Evolutionary conservation across 2,797 vertebrate genomes (phyloP).

Genomic region (Manis crassicaudata): DNA sequence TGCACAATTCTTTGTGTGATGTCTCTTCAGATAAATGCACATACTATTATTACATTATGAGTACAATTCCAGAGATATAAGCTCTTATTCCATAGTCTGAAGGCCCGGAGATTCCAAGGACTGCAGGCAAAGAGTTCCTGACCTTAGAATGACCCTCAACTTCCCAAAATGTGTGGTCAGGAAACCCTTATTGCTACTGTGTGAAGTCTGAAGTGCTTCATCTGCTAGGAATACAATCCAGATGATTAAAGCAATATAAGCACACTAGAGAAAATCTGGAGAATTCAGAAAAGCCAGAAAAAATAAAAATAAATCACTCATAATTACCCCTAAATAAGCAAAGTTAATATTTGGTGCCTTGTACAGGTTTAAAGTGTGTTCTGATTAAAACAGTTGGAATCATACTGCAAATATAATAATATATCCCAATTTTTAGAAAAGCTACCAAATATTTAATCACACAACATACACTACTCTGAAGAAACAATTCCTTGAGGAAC

Average conservation of each 20-base stretch:
- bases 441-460: background rate
- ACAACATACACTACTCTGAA: background rate
- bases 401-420: background rate
- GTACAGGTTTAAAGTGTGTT: background rate
- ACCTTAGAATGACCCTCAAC: background rate
- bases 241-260: background rate
- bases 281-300: background rate
- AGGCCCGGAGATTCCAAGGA: background rate
- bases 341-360: background rate
- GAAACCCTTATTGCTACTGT: background rate
- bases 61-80: background rate
- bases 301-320: background rate
- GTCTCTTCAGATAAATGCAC: background rate
- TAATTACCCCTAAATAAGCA: background rate
- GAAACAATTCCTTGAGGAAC: background rate
- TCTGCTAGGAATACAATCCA: background rate
- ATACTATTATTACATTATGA: background rate
- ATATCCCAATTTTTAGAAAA: background rate
- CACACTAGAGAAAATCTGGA: background rate
- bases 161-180: background rate
- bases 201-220: background rate
- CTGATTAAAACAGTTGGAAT: background rate
- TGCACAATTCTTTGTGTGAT: background rate
- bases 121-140: background rate
- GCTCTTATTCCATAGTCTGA: background rate